These are phyloP conservation scores for Leptoteleia sp. DNA, from an alignment of 1,140 invertebrate species.

Conservation along the genomic window DNA sequence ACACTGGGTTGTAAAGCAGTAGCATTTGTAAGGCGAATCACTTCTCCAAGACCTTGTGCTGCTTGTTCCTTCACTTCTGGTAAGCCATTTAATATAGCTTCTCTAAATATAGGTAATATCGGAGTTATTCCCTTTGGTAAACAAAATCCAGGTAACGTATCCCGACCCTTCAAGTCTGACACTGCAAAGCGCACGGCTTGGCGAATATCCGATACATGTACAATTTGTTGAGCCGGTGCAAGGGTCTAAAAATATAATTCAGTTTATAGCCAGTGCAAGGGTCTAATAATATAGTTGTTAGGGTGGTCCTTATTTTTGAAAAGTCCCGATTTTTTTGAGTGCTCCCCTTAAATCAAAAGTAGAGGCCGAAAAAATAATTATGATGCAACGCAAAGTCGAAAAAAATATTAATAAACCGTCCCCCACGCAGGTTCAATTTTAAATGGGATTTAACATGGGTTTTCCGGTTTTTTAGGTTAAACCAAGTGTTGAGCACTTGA, in stretches of 20 bases:
- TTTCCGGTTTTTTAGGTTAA: too few relatives aligned
- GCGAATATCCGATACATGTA: slow-evolving; percentile 92
- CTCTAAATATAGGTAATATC: slow-evolving; percentile 96
- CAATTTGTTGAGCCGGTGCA: slow-evolving; percentile 89
- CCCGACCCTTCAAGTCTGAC: slow-evolving; percentile 90
- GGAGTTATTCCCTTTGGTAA: slow-evolving; percentile 96
- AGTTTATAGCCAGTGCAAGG: too few relatives aligned
- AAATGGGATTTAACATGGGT: too few relatives aligned
- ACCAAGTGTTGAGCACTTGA: too few relatives aligned
- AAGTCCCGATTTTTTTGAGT: too few relatives aligned
- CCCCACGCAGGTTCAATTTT: too few relatives aligned
- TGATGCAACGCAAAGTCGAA: too few relatives aligned
- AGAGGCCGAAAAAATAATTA: too few relatives aligned
- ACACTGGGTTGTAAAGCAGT: slow-evolving; percentile 95
- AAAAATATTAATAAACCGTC: too few relatives aligned
- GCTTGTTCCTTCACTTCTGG: slow-evolving; percentile 97
- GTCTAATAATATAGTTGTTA: too few relatives aligned
- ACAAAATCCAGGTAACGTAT: slow-evolving; percentile 95
- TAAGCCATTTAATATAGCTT: slow-evolving; percentile 96
- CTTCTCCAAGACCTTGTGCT: slow-evolving; percentile 95
- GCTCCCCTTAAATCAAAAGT: too few relatives aligned
- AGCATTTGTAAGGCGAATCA: slow-evolving; percentile 92
- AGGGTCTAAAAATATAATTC: slow-evolving; percentile 83
- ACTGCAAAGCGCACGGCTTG: slow-evolving; percentile 95
- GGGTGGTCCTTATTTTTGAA: too few relatives aligned